A percentile compares a stretch with the other conserved stretches of the same genome.
phyloP scores from a whole-genome alignment of 2,797 vertebrate species.

The Sebastes kiyomatsui region DNA sequence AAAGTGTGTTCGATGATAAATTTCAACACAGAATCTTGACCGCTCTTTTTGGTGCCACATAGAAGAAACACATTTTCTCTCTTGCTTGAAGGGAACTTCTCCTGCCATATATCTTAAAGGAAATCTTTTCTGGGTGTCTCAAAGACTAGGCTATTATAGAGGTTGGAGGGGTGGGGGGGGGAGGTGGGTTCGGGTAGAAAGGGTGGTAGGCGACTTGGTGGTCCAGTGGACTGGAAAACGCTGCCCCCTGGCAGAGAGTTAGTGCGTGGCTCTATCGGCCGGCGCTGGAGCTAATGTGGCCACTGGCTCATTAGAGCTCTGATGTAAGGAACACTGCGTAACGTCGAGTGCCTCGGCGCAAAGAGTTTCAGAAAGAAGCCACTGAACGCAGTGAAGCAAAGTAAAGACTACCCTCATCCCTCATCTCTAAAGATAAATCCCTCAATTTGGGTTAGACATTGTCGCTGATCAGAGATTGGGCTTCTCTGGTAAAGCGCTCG shows the following conservation, averaged over 20 bases:
- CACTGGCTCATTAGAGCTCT: slow-evolving; percentile 76
- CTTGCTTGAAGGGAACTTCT: slow-evolving; percentile 58
- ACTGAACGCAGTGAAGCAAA: slow-evolving; percentile 48
- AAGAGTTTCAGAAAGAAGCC: slow-evolving; percentile 49
- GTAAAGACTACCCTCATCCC: slow-evolving; percentile 19
- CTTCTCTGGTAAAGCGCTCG: slow-evolving; percentile 31
- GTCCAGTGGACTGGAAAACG: slow-evolving; percentile 80
- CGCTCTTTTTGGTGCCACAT: slow-evolving; percentile 25
- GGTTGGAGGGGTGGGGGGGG: slow-evolving; percentile 4
- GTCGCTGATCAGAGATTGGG: slow-evolving; percentile 37
- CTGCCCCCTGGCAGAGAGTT: slow-evolving; percentile 68
- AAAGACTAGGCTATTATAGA: slow-evolving; percentile 35
- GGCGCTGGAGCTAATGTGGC: slow-evolving; percentile 68
- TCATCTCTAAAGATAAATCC: slow-evolving; percentile 54
- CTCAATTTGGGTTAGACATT: slow-evolving; percentile 51
- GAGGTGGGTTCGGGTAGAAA: slow-evolving; percentile 2
- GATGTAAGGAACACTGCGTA: slow-evolving; percentile 68
- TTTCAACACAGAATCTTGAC: slow-evolving; percentile 26
- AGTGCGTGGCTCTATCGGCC: slow-evolving; percentile 54
- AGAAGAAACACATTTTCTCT: slow-evolving; percentile 52
- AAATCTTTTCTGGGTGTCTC: slow-evolving; percentile 64
- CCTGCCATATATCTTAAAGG: slow-evolving; percentile 49
- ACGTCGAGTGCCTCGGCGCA: slow-evolving; percentile 39
- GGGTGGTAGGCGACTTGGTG: slow-evolving; percentile 64
- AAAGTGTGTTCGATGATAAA: not conserved